A percentile compares a stretch with the other conserved stretches of the same genome.
These are phyloP conservation scores for Ectobius pallidus DNA, from an alignment of 2,888 invertebrate species.

Conservation along the genomic window DNA sequence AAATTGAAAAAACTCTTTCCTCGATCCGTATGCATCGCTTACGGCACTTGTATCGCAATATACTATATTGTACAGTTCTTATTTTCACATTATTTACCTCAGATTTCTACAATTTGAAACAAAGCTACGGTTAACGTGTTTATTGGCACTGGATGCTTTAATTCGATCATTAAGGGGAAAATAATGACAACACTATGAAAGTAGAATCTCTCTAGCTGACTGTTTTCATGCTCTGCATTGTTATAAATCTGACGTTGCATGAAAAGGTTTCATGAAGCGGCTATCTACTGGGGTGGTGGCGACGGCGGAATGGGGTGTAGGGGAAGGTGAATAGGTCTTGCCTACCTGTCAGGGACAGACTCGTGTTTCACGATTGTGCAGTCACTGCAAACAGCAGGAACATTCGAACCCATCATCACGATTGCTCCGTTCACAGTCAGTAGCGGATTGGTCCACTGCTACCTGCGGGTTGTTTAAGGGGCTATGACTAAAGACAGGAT, in stretches of 20 bases:
- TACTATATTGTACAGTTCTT: too few species aligned
- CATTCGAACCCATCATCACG: not conserved
- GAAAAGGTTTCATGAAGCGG: not conserved
- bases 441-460: not conserved
- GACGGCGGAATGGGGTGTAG: not conserved
- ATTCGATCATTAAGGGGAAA: too few species aligned
- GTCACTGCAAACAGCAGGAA: conserved; percentile 4
- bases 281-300: not conserved
- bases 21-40: too few species aligned
- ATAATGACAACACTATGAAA: not conserved
- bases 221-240: not conserved
- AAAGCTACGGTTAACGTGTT: too few species aligned
- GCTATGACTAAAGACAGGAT: too few species aligned
- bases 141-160: too few species aligned
- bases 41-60: too few species aligned
- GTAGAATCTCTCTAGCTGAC: not conserved
- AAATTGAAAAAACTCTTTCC: too few species aligned
- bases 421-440: not conserved
- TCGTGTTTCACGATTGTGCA: not conserved
- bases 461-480: too few species aligned
- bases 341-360: conserved; percentile 26
- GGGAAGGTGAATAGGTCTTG: conserved; percentile 12
- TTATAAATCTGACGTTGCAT: not conserved
- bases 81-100: too few species aligned
- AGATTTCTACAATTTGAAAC: too few species aligned